Evolutionary conservation across 2,797 vertebrate species (phyloP).

Genomic region (Syndactyla subalaris): DNA sequence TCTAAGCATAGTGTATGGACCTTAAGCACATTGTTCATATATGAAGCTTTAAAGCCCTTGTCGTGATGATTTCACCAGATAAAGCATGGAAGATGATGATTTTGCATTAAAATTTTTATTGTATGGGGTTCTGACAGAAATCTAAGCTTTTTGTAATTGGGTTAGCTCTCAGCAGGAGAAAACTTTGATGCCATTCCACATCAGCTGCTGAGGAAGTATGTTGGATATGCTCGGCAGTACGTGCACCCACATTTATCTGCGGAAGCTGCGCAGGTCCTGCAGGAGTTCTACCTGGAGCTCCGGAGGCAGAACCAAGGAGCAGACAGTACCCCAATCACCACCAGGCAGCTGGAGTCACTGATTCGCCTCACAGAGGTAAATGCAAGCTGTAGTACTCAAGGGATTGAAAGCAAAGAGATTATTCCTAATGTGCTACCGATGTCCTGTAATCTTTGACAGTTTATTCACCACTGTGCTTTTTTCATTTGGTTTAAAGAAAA

Average conservation of each 20-base stretch:
- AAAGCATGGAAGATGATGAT: background rate
- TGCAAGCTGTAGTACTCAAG: background rate
- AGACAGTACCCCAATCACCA: conserved; percentile 93
- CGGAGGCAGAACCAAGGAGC: conserved; percentile 88
- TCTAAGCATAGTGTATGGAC: background rate
- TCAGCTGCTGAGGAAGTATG: conserved; percentile 91
- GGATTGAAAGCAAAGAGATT: background rate
- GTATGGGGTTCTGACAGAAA: background rate
- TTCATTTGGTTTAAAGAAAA: background rate
- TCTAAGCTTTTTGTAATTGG: background rate
- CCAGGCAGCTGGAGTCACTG: conserved; percentile 93
- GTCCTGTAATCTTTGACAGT: background rate
- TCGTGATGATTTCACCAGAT: background rate
- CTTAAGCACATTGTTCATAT: background rate
- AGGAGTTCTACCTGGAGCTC: conserved; percentile 93
- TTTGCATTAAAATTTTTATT: background rate
- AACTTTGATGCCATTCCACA: conserved; percentile 87
- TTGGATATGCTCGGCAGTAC: conserved; percentile 94
- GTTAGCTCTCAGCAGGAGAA: conserved; percentile 84
- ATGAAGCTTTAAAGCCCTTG: background rate
- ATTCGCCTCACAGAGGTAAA: conserved; percentile 92
- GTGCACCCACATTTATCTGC: conserved; percentile 87
- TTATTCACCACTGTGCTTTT: background rate
- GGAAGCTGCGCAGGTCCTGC: conserved; percentile 89
- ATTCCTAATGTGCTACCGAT: background rate